Percentiles rank a stretch among this genome's conserved stretches.
Evolutionary conservation across 2,113 vertebrate species (phyloP).

Genomic region (Scolopax mira): DNA sequence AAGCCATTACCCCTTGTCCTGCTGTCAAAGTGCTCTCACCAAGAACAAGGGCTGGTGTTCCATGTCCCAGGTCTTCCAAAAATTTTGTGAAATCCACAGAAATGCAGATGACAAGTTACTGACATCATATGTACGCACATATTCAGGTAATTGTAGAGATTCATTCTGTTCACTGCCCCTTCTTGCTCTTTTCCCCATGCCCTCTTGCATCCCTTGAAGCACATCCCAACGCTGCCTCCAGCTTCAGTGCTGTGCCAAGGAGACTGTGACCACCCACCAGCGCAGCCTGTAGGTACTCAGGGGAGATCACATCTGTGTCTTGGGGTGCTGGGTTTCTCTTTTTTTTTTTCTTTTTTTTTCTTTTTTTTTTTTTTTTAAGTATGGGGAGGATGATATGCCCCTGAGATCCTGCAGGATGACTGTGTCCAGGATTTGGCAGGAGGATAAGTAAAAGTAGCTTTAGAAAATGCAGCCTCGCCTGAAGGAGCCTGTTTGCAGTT

Average conservation of each 20-base stretch:
- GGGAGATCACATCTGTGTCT: no score
- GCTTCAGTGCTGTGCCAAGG: fast-evolving
- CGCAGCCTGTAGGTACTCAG: fast-evolving
- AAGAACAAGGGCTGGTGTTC: not conserved
- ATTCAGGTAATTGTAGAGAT: not conserved
- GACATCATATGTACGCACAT: fast-evolving
- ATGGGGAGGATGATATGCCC: not conserved
- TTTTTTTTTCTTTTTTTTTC: not conserved
- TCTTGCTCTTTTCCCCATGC: not conserved
- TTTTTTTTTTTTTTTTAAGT: not conserved
- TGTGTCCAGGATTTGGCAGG: not conserved
- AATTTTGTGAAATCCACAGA: fast-evolving
- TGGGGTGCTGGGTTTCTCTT: not conserved
- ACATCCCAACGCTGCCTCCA: fast-evolving
- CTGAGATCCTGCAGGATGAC: not conserved
- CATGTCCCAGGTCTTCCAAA: not conserved
- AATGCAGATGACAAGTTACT: fast-evolving
- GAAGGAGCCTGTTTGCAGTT: not conserved
- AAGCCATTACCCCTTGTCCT: no score
- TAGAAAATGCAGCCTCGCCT: not conserved
- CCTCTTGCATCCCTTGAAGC: not conserved
- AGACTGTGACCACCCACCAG: no score
- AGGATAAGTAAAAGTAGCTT: not conserved
- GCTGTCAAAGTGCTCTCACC: not conserved
- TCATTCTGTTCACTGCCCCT: not conserved